Evolutionary conservation across 23 tunicate genomes (phyloP), one percentile per base, ranked within the genome.

Genomic region (Halocynthia aurantium): DNA sequence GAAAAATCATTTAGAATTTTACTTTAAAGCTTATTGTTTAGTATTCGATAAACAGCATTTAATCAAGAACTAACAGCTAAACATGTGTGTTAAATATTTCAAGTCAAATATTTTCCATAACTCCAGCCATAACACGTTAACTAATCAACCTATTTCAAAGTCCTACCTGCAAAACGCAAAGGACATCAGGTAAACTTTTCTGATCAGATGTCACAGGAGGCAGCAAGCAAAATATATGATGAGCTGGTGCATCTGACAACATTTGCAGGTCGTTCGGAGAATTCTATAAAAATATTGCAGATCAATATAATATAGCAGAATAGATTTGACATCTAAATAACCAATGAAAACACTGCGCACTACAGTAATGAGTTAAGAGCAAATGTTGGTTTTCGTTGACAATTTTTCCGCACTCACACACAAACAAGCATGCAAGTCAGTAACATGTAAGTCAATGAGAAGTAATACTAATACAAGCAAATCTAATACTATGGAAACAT

Each of bases 181-280:
- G 70, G 1, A 91, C 97, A 57, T 91, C 91, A 10, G 97, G 93
- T 13, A 94, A 69, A 53, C 77, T 64, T 12, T 61, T 72, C 67
- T 95, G 91, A 22, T 86, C 83, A 50, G 80, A 12, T 7, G 84
- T 52, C 8, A 95, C 91, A 6, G 96, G 96, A 52, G 96, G 96
- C 10, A 91, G 70, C 15, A 95, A 82, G 52, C 95, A 91, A 70
- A 95, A 95, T 15, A 95, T 77, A 80, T 95, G 91, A 70, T 95
- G 99, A 69, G 99, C 99, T 17, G 99, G 99, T 51, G 99, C 99
- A 73, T 95, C 99, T 7, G 99, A 89, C 8, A 95, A 74, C 81
- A 95, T 77, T 72, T 95, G 99, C 7, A 95, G 82, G 69, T 95
- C 99, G 52, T 95, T 89, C 7, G 99, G 99, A 8, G 93, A 61